Conservation (phyloP, 1,140 invertebrate genomes). For the Apis cerana region DNA sequence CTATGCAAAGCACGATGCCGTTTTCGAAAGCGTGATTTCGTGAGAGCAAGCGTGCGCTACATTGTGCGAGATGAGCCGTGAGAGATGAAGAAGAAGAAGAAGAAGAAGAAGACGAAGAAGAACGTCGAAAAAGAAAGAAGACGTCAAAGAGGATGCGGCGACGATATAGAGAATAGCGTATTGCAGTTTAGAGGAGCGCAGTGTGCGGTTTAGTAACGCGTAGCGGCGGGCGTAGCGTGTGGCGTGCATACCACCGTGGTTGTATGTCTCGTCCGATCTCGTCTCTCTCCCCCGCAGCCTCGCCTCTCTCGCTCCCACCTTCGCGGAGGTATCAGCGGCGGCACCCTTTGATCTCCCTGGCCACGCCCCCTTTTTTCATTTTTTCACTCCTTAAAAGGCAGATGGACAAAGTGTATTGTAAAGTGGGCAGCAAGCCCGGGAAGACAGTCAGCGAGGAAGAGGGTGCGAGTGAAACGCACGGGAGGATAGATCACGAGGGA, state of each 20-base stretch:
- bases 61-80: slow-evolving; percentile 13
- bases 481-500: slow-evolving; percentile 1
- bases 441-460: slow-evolving; percentile 49
- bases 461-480: background rate
- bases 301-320: slow-evolving; percentile 24
- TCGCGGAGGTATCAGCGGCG: slow-evolving; percentile 73
- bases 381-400: slow-evolving; percentile 82
- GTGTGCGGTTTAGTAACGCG: slow-evolving; percentile 58
- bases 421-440: slow-evolving; percentile 79
- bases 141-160: slow-evolving; percentile 43
- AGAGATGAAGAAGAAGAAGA: background rate
- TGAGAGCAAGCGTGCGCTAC: slow-evolving; percentile 22
- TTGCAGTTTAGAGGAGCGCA: slow-evolving; percentile 51
- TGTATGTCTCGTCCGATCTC: slow-evolving; percentile 46
- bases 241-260: slow-evolving; percentile 64
- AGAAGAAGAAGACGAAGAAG: slow-evolving; percentile 1
- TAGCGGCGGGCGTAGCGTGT: slow-evolving; percentile 61
- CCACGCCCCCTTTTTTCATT: slow-evolving; percentile 81
- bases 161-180: slow-evolving; percentile 55
- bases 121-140: slow-evolving; percentile 39
- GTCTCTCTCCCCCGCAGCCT: slow-evolving; percentile 26
- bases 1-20: background rate
- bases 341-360: slow-evolving; percentile 79
- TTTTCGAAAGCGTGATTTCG: slow-evolving; percentile 4
- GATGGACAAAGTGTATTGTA: slow-evolving; percentile 82